A percentile compares a stretch with the other conserved stretches of the same genome.
These are phyloP conservation scores for Cotesia chilonis DNA, from an alignment of 1,140 invertebrate species.

Conservation along the genomic window DNA sequence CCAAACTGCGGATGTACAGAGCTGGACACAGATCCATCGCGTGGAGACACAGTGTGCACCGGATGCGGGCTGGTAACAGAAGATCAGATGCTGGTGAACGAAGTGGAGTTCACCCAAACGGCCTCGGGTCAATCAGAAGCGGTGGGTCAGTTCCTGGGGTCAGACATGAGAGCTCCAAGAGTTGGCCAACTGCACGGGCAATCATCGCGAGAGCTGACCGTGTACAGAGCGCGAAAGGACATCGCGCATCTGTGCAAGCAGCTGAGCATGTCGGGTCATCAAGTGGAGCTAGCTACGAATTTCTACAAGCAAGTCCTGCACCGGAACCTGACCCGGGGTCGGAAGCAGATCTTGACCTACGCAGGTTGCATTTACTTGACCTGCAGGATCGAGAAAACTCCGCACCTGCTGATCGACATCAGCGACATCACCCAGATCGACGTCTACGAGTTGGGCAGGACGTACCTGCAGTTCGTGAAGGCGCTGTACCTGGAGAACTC, in stretches of 20 bases:
- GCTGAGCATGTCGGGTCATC: conserved; percentile 85
- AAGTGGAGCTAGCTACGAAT: conserved; percentile 91
- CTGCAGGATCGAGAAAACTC: conserved; percentile 91
- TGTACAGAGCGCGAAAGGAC: conserved; percentile 85
- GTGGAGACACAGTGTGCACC: conserved; percentile 96
- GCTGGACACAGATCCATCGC: conserved; percentile 89
- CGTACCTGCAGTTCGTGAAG: conserved; percentile 88
- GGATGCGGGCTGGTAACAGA: conserved; percentile 95
- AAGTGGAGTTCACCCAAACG: conserved; percentile 95
- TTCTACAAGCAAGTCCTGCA: conserved; percentile 96
- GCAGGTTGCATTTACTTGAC: conserved; percentile 98
- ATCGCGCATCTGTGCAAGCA: conserved; percentile 83
- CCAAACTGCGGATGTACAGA: conserved; percentile 92
- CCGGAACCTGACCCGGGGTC: conserved; percentile 87
- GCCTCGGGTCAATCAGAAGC: conserved; percentile 86
- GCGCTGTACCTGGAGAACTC: conserved; percentile 91
- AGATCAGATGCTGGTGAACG: conserved; percentile 95
- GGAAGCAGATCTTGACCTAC: conserved; percentile 90
- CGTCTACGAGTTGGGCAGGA: conserved; percentile 93
- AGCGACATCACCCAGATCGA: conserved; percentile 96
- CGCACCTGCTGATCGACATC: conserved; percentile 95
- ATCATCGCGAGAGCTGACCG: conserved; percentile 89
- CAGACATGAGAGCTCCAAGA: conserved; percentile 82
- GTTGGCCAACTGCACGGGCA: conserved; percentile 83
- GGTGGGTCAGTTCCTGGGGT: conserved; percentile 93